phyloP scores from a whole-genome alignment of 2,888 invertebrate species.

The Eupeodes latifasciatus region DNA sequence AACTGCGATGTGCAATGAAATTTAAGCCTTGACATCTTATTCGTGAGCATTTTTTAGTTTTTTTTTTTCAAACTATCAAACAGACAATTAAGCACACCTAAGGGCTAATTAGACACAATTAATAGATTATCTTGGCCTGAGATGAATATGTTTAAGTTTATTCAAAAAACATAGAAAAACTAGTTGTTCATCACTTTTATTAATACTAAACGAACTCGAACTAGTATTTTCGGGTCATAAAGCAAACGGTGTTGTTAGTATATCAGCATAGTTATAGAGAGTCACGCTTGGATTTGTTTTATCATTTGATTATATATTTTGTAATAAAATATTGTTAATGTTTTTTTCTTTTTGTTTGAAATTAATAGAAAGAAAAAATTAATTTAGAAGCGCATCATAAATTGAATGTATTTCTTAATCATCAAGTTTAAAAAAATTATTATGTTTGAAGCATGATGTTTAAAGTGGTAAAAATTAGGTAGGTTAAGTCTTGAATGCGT shows the following conservation, averaged over 20 bases:
- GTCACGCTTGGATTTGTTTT: conserved; percentile 34
- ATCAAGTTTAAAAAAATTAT: neutral
- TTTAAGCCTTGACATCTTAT: conserved; percentile 65
- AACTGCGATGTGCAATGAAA: conserved; percentile 29
- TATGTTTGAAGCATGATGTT: conserved; percentile 3
- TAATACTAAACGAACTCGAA: neutral
- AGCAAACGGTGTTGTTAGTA: conserved; percentile 40
- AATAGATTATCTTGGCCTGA: conserved; percentile 56
- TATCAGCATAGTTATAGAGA: neutral
- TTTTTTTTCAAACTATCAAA: conserved; percentile 29
- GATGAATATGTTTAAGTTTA: neutral
- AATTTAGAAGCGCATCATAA: conserved; percentile 16
- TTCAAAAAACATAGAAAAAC: neutral
- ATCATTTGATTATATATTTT: neutral
- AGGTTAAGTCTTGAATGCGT: neutral
- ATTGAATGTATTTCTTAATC: conserved; percentile 10
- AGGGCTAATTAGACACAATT: conserved; percentile 65
- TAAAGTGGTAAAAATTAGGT: conserved; percentile 1
- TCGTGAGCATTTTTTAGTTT: conserved; percentile 16
- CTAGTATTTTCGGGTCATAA: conserved; percentile 62
- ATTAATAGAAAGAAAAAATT: neutral
- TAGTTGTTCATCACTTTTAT: conserved; percentile 58
- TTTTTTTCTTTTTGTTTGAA: neutral
- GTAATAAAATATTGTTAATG: neutral
- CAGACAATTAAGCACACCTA: conserved; percentile 63